Conservation (phyloP, 2,888 invertebrate genomes). For the Nomada flava region DNA sequence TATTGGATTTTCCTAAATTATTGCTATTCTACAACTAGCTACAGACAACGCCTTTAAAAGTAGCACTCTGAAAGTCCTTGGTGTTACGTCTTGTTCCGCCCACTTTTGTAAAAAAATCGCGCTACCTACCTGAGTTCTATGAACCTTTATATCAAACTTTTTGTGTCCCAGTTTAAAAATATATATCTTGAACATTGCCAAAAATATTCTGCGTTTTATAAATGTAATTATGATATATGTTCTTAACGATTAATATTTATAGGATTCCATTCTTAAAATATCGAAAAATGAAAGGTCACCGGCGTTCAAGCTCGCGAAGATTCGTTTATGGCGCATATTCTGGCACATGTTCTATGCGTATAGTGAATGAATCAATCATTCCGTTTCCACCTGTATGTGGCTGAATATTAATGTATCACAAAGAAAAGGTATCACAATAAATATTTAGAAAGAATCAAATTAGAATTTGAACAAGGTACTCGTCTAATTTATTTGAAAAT, state of each 20-base stretch:
- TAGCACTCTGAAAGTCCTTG: too few relatives aligned
- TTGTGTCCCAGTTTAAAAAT: too few relatives aligned
- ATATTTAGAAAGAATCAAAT: background rate
- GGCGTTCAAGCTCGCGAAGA: background rate
- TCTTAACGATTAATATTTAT: constrained; percentile 9
- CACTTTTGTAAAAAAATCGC: too few relatives aligned
- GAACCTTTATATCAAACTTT: too few relatives aligned
- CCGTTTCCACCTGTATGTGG: background rate
- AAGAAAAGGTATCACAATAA: background rate
- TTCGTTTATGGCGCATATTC: background rate
- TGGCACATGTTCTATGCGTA: background rate
- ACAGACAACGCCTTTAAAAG: too few relatives aligned
- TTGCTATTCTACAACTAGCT: too few relatives aligned
- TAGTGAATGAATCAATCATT: background rate
- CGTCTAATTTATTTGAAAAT: background rate
- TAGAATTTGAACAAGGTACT: background rate
- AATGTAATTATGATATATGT: too few relatives aligned
- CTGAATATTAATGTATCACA: background rate
- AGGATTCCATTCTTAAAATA: background rate
- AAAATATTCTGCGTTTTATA: too few relatives aligned
- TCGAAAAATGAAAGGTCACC: constrained; percentile 20
- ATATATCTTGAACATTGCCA: too few relatives aligned
- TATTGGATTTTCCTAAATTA: too few relatives aligned
- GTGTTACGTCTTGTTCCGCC: too few relatives aligned
- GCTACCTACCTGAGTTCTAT: too few relatives aligned